These are phyloP conservation scores for Halcyon chelicuti DNA, from an alignment of 2,797 vertebrate genomes.

Conservation along the genomic window DNA sequence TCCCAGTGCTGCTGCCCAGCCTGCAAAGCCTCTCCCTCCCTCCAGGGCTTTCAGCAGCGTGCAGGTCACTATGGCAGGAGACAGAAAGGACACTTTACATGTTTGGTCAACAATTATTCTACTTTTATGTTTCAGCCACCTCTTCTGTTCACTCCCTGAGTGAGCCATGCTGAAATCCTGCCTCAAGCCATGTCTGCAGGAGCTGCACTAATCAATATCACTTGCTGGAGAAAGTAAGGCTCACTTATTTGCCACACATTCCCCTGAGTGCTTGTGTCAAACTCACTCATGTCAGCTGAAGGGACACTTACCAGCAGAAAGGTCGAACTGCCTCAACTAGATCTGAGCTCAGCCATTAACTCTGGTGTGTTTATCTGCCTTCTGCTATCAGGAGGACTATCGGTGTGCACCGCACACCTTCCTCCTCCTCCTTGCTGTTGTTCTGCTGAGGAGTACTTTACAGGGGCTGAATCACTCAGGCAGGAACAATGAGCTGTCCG, in stretches of 20 bases:
- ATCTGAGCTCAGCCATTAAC: conserved; percentile 25
- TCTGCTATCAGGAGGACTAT: not conserved
- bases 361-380: conserved; percentile 1
- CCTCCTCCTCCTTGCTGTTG: not conserved
- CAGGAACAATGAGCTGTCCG: conserved; percentile 12
- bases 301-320: conserved; percentile 27
- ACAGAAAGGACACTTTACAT: not conserved
- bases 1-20: not conserved
- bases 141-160: not conserved
- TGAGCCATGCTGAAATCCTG: not conserved
- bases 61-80: not conserved
- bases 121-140: not conserved
- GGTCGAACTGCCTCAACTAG: conserved; percentile 42
- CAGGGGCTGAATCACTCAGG: conserved; percentile 5
- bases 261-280: conserved; percentile 57
- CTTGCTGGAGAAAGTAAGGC: conserved; percentile 42
- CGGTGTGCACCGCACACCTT: not conserved
- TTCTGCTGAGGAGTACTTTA: not conserved
- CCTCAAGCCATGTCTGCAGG: not conserved
- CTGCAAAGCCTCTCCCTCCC: not conserved
- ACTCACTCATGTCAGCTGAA: conserved; percentile 52
- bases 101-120: conserved; percentile 8
- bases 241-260: conserved; percentile 42
- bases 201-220: conserved; percentile 20
- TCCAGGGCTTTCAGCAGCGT: not conserved